phyloP scores from a whole-genome alignment of 2,888 invertebrate genomes.

The Rotaria sp. region DNA sequence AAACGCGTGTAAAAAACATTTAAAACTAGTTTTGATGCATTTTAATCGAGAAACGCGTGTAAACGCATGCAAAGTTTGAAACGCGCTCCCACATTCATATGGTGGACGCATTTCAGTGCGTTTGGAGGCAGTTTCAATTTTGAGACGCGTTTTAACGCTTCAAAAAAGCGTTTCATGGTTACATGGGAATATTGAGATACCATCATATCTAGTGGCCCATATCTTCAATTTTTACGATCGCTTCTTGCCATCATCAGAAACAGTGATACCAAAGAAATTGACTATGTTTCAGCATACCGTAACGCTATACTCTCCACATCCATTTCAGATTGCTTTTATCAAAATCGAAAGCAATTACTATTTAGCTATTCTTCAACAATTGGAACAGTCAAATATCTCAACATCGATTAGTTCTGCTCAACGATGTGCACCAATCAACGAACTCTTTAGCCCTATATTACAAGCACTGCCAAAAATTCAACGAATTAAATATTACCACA shows the following conservation, averaged over 20 bases:
- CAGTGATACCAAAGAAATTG: neutral
- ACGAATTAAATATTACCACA: neutral
- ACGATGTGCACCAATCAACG: neutral
- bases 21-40: too few relatives aligned
- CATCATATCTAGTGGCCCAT: neutral
- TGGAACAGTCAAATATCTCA: neutral
- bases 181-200: neutral
- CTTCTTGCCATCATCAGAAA: neutral
- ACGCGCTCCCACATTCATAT: too few relatives aligned
- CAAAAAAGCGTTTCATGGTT: too few relatives aligned
- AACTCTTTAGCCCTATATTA: neutral
- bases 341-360: neutral
- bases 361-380: neutral
- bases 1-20: too few relatives aligned
- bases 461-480: neutral
- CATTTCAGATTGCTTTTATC: neutral
- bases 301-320: neutral
- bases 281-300: neutral
- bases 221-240: neutral
- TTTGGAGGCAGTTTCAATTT: too few relatives aligned
- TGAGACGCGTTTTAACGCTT: too few relatives aligned
- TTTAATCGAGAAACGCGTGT: too few relatives aligned
- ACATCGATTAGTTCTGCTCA: neutral
- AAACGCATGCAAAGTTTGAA: too few relatives aligned
- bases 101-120: too few relatives aligned